Base-by-base conservation (phyloP, 2,888 invertebrate genomes). In the Drosophila barbarae region DNA sequence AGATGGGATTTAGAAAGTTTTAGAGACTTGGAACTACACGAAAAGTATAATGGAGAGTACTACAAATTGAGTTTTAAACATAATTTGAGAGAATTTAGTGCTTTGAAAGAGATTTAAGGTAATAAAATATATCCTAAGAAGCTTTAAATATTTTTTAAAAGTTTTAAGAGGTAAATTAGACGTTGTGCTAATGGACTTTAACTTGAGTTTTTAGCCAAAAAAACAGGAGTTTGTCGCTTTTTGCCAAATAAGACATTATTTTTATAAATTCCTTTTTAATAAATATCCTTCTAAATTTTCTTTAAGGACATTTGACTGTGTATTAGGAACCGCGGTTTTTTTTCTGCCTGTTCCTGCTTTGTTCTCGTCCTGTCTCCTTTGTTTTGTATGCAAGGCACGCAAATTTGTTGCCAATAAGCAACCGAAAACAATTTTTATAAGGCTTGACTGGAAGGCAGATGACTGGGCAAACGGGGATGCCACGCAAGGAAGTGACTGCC, bases 371-470 rank as follows among this genome's bases (percentile, higher is more conserved):
- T 34, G 34, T 41, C 26, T 34, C 50, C 54, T 39, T 46, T 46
- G 47, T 70, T 78, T 57, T 64, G 78, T 65, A 79, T 79, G 78
- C 79, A 71, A 61, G 61, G 71, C 79, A 79, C 79, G 84, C 76
- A 79, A 79, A 84, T 79, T 84, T 79, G 84, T 83, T 81, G 76
- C 79, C 79, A 79, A 84, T 79, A 84, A 77, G 84, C 78, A 77
- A 69, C 71, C 78, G 78, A 79, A 83, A 84, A 79, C 79, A 79
- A 79, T 79, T 77, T 79, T 84, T 78, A 77, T 78, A 80, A 70
- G 64, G 60, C 69, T 56, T 51, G 42, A 28, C 64, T 63, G 38
- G 65, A 38, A n/a, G 58, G 49, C 13, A 38, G 53, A 65, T 46
- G 39, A 49, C 32, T 46, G 32, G 36, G 26, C 9, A 15, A 15